Base-by-base conservation (phyloP, 1,140 invertebrate genomes). In the Drosophila ogumai region DNA sequence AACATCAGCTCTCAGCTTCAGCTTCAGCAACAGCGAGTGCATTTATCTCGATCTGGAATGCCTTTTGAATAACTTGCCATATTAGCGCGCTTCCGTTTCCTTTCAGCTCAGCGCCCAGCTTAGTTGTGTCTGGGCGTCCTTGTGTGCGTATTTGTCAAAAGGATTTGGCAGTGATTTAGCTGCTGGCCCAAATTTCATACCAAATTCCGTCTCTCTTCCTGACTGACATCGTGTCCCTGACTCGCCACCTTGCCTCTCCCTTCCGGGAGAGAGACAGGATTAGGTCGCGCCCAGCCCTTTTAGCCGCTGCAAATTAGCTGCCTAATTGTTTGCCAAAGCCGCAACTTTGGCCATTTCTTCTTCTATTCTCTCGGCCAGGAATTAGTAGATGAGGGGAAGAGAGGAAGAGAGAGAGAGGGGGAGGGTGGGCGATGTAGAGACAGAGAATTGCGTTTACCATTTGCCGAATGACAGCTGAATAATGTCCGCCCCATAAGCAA, bases 311-410 rank as follows among this genome's bases (percentile, higher is more conserved):
- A 90, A 90, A 90, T 90, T 90, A 90, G 85, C 85, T 90, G 85
- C 81, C 85, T 90, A 90, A 90, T 90, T 90, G 85, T 90, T 90
- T 90, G 85, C 85, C 81, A 90, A 90, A 90, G 85, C 81, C 85
- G 81, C 85, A 87, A 87, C 73, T 81, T 86, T 86, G 78, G 43
- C 57, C 64, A 75, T 75, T 84, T 88, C 82, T 87, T 87, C 81
- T 50, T 50, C 49, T 50, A 32, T 32, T 32, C 56, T 72, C 68
- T 36, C 32, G 63, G 50, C 63, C 66, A 46, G 52, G 52, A 25
- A 25, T 38, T 55, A 25, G 34, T 6, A 22, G 50, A 32, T 28
- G 46, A 12, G 47, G 9, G 47, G 25, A 6, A 41, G 12, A 12
- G 31, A 15, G 56, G 19, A 6, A 41, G 12, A 12, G 31, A 15